phyloP scores from a whole-genome alignment of 2,888 invertebrate species.

The Scaptomyza cyrtandrae region DNA sequence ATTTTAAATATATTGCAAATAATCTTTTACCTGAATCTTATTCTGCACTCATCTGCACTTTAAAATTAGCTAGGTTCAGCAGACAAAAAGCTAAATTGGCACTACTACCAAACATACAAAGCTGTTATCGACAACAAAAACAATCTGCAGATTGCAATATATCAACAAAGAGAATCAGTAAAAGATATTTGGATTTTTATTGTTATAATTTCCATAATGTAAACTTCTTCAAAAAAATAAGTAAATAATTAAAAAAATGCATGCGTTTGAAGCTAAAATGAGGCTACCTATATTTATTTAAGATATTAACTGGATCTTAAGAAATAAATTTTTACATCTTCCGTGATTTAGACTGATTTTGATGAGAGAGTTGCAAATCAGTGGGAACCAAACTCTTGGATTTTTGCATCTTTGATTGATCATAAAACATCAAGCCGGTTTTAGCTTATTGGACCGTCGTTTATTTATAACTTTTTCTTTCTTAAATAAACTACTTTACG shows the following conservation, averaged over 20 bases:
- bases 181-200: background rate
- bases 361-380: background rate
- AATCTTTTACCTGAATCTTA: no score
- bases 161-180: background rate
- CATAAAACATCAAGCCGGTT: background rate
- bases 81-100: background rate
- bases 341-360: background rate
- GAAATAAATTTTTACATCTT: background rate
- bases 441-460: background rate
- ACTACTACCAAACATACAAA: background rate
- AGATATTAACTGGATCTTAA: background rate
- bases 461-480: constrained; percentile 1
- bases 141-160: background rate
- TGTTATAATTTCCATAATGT: background rate
- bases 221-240: background rate
- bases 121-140: constrained; percentile 6
- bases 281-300: background rate
- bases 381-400: background rate
- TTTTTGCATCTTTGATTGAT: background rate
- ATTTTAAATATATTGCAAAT: no score
- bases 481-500: constrained; percentile 31
- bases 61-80: background rate
- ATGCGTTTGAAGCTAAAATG: background rate
- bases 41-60: no score
- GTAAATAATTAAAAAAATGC: background rate